These are phyloP conservation scores for Erythrolamprus reginae DNA, from an alignment of 2,113 vertebrate species.

Conservation along the genomic window DNA sequence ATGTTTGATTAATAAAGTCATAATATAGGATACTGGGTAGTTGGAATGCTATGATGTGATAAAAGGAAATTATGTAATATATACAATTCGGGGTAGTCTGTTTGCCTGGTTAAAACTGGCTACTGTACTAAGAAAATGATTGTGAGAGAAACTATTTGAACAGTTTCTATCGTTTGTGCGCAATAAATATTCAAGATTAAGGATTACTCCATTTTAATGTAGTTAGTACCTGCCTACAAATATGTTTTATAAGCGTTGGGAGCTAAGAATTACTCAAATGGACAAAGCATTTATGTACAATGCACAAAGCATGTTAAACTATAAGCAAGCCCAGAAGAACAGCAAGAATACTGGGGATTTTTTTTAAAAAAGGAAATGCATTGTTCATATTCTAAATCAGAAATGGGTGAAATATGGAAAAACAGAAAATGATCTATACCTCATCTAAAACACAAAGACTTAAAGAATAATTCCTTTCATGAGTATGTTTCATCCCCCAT, in stretches of 20 bases:
- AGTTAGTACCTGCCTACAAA: slow-evolving; percentile 62
- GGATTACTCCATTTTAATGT: slow-evolving; percentile 49
- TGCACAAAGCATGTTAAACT: slow-evolving; percentile 61
- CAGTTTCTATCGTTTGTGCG: slow-evolving; percentile 49
- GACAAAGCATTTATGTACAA: slow-evolving; percentile 62
- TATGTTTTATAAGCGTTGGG: slow-evolving; percentile 61
- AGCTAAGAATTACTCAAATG: slow-evolving; percentile 61
- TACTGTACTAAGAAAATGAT: slow-evolving; percentile 51
- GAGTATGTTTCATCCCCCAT: slow-evolving; percentile 6
- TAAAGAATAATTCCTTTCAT: slow-evolving; percentile 19
- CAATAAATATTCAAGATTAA: slow-evolving; percentile 53
- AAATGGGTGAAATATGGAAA: slow-evolving; percentile 56
- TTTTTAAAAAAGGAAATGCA: slow-evolving; percentile 52
- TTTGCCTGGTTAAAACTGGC: slow-evolving; percentile 55
- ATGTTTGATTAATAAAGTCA: slow-evolving; percentile 50
- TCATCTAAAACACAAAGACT: slow-evolving; percentile 39
- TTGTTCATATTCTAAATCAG: slow-evolving; percentile 48
- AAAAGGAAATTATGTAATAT: slow-evolving; percentile 43
- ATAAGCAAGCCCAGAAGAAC: slow-evolving; percentile 54
- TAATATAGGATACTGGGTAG: slow-evolving; percentile 38
- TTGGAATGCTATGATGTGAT: slow-evolving; percentile 41
- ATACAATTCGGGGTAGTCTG: slow-evolving; percentile 53
- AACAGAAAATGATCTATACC: slow-evolving; percentile 46
- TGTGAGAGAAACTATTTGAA: slow-evolving; percentile 44
- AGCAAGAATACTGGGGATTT: slow-evolving; percentile 54